Evolutionary conservation across 2,113 vertebrate species (phyloP).

Genomic region (Neogobius melanostomus): DNA sequence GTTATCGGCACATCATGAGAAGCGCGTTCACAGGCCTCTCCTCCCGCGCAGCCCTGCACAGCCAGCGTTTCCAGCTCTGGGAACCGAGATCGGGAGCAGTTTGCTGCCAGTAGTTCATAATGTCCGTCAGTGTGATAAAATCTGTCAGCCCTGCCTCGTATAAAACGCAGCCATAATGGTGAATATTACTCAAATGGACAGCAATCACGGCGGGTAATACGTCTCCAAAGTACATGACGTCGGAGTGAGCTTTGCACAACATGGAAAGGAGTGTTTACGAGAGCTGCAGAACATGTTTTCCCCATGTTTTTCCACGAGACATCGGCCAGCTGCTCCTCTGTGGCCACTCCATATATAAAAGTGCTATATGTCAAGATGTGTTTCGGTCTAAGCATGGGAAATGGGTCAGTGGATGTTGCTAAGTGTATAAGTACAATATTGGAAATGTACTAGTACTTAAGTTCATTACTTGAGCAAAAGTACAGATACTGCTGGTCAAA

Average conservation of each 20-base stretch:
- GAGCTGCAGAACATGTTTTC: not conserved
- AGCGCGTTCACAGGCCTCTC: conserved; percentile 29
- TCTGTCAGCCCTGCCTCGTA: conserved; percentile 17
- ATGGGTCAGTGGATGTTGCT: too few species aligned
- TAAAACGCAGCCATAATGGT: conserved; percentile 12
- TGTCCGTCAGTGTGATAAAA: conserved; percentile 27
- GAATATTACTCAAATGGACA: conserved; percentile 35
- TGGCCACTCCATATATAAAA: not conserved
- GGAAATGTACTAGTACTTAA: too few species aligned
- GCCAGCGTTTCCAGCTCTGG: conserved; percentile 51
- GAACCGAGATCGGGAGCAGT: conserved; percentile 53
- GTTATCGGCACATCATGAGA: conserved; percentile 39
- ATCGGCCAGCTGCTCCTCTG: not conserved
- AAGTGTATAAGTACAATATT: too few species aligned
- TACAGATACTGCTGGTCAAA: too few species aligned
- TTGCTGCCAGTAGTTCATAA: conserved; percentile 44
- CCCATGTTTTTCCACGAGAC: conserved; percentile 10
- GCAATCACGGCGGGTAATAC: conserved; percentile 3
- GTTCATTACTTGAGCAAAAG: too few species aligned
- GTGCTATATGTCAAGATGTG: not conserved
- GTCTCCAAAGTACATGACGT: conserved; percentile 2
- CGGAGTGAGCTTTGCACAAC: not conserved
- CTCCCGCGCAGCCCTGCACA: conserved; percentile 28
- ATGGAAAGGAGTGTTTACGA: not conserved
- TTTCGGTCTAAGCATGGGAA: too few species aligned